Percentiles rank a stretch among this genome's conserved stretches.
These are phyloP conservation scores for Caenorhabditis japonica DNA, from an alignment of 2,888 invertebrate species.

Conservation along the genomic window DNA sequence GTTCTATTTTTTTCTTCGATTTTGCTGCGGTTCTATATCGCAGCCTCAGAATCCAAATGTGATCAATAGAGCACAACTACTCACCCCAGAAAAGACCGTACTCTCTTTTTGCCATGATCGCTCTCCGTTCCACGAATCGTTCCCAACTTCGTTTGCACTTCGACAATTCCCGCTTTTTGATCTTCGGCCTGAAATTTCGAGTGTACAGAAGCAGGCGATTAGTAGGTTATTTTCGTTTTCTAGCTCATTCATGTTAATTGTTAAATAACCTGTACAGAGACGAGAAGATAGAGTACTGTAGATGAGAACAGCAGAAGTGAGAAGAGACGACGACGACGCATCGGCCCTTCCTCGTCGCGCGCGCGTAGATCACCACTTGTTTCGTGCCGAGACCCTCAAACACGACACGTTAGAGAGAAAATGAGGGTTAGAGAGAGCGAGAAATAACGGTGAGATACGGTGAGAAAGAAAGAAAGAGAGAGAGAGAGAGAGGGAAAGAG, in stretches of 20 bases:
- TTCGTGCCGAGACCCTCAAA: constrained; percentile 42
- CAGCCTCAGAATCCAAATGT: too few relatives aligned
- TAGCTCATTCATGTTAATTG: too few relatives aligned
- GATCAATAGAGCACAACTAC: too few relatives aligned
- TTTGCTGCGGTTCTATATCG: too few relatives aligned
- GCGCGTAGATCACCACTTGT: constrained; percentile 18
- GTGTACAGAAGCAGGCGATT: constrained; percentile 12
- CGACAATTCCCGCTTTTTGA: constrained; percentile 44
- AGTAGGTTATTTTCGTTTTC: constrained; percentile 14
- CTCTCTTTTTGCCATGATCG: constrained; percentile 43
- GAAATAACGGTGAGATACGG: not conserved
- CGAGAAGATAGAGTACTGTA: constrained; percentile 12
- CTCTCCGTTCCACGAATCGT: constrained; percentile 67
- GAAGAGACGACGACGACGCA: constrained; percentile 46
- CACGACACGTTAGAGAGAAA: constrained; percentile 45
- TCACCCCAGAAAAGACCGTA: constrained; percentile 49
- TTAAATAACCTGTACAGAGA: constrained; percentile 31
- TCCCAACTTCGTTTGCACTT: constrained; percentile 68
- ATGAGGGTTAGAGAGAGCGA: constrained; percentile 8
- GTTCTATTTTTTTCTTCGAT: too few relatives aligned
- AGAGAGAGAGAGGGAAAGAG: constrained; percentile 6
- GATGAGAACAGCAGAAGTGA: constrained; percentile 29
- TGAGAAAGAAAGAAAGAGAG: constrained; percentile 14
- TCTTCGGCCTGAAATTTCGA: constrained; percentile 22
- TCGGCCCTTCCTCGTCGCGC: constrained; percentile 38